Percentiles rank a stretch among this genome's conserved stretches.
Evolutionary conservation across 2,797 vertebrate genomes (phyloP).

Genomic region (Huso huso): DNA sequence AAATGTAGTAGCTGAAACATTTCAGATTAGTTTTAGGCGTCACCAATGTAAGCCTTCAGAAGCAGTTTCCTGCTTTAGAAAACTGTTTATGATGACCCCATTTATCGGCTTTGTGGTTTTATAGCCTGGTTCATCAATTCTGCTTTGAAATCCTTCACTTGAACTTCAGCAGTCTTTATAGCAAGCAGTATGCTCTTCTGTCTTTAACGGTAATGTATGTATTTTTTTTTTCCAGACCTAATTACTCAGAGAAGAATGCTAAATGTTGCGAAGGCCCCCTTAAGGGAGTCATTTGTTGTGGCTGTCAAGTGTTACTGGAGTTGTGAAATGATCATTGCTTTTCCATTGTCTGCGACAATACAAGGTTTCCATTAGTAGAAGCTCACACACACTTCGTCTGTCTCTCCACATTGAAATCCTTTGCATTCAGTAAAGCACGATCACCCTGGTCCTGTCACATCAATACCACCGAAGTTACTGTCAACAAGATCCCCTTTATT

Average conservation of each 20-base stretch:
- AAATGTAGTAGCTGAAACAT: too few species aligned
- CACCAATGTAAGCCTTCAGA: too few species aligned
- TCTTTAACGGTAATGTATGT: slow-evolving; percentile 16
- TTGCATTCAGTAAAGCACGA: not conserved
- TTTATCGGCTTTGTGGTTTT: too few species aligned
- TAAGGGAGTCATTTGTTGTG: slow-evolving; percentile 45
- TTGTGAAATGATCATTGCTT: slow-evolving; percentile 52
- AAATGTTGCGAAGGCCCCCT: slow-evolving; percentile 48
- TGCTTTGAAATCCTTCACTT: too few species aligned
- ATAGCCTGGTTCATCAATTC: too few species aligned
- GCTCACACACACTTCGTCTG: slow-evolving; percentile 18
- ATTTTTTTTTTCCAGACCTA: slow-evolving; percentile 69
- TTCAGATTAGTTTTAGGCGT: too few species aligned
- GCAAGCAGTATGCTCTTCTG: not conserved
- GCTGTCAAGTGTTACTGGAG: slow-evolving; percentile 70
- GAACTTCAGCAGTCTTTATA: not conserved
- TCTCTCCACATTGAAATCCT: not conserved
- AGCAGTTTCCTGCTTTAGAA: too few species aligned
- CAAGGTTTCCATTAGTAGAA: slow-evolving; percentile 48
- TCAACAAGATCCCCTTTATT: not conserved
- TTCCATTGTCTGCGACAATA: slow-evolving; percentile 49
- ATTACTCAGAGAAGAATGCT: slow-evolving; percentile 75
- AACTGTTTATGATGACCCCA: too few species aligned
- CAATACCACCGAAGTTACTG: not conserved
- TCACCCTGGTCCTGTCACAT: not conserved